Evolutionary conservation across 92 coral and sea anemone genomes (phyloP).

Genomic region (Phenganax subtilis): DNA sequence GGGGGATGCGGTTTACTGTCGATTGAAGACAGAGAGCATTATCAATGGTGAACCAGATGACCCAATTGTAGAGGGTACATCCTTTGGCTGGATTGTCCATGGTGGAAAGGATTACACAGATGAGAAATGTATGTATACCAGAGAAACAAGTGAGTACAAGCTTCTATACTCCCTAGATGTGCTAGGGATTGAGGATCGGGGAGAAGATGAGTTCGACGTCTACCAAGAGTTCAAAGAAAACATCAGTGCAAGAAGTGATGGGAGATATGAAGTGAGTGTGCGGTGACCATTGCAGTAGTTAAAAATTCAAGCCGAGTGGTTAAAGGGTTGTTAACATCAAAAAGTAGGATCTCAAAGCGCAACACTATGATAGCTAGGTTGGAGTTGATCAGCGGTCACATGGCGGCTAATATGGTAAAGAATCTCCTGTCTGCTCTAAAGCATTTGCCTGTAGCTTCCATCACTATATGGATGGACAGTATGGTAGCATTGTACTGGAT

Average conservation of each 20-base stretch:
- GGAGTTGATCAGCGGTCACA: conserved; percentile 21
- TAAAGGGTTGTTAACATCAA: conserved; percentile 35
- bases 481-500: conserved; percentile 63
- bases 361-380: conserved; percentile 35
- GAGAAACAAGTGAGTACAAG: conserved; percentile 46
- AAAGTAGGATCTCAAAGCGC: conserved; percentile 42
- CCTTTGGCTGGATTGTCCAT: conserved; percentile 60
- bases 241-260: conserved; percentile 18
- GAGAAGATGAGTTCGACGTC: conserved; percentile 9
- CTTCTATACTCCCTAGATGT: conserved; percentile 42
- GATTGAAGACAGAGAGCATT: conserved; percentile 45
- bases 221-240: conserved; percentile 41
- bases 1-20: conserved; percentile 45
- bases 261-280: conserved; percentile 29
- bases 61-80: conserved; percentile 54
- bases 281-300: conserved; percentile 34
- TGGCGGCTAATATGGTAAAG: conserved; percentile 48
- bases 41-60: conserved; percentile 53
- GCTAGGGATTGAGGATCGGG: conserved; percentile 26
- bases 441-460: conserved; percentile 47
- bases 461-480: conserved; percentile 52
- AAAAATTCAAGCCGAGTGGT: conserved; percentile 31
- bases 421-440: conserved; percentile 42
- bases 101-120: conserved; percentile 54
- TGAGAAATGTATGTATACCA: conserved; percentile 45